Evolutionary conservation across 2,113 vertebrate species (phyloP), one percentile per base, ranked within the genome.

Genomic region (Lynx canadensis): DNA sequence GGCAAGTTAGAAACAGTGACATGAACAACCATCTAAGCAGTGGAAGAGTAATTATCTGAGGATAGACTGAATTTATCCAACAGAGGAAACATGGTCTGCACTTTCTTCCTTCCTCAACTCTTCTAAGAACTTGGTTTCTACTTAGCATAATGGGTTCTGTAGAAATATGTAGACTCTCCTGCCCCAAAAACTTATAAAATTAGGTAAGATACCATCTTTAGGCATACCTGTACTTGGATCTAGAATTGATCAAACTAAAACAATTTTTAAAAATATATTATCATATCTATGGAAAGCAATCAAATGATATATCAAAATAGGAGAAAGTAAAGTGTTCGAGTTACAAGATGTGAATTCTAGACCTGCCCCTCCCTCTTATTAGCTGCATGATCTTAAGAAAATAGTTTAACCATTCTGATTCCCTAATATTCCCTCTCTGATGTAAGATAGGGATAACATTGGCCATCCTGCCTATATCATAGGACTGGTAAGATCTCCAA

Each of bases 231-330:
- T 79, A 71, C 65, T 85, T 88, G 25, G 41, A 78, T 63, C 48
- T 94, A 92, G 41, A 94, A 63, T 23, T 82, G 23, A 52, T 52
- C 31, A 95, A 96, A 79, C 79, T 81, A 93, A 92, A 57, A 76
- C 15, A 89, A 60, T 81, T 91, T 91, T 89, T 18, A 0, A 25
- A 69, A 91, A 93, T 50, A 66, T 63, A 73, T 91, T 87, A 36
- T 36, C 55, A 16, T 89, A 73, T 25, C 65, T 88, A 82, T 88
- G 38, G 83, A 84, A 97, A 94, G 13, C 91, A 93, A 86, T 57
- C 14, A 91, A 95, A 91, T 92, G 10, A 69, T 73, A 38, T 36
- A 78, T 41, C 31, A 91, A 97, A 82, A 82, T 63, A 96, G 91
- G 52, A 91, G 27, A 90, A 73, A 27, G 38, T 81, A 80, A 91